Base-by-base conservation (phyloP, 2,797 vertebrate species). In the Bradypodion pumilum region DNA sequence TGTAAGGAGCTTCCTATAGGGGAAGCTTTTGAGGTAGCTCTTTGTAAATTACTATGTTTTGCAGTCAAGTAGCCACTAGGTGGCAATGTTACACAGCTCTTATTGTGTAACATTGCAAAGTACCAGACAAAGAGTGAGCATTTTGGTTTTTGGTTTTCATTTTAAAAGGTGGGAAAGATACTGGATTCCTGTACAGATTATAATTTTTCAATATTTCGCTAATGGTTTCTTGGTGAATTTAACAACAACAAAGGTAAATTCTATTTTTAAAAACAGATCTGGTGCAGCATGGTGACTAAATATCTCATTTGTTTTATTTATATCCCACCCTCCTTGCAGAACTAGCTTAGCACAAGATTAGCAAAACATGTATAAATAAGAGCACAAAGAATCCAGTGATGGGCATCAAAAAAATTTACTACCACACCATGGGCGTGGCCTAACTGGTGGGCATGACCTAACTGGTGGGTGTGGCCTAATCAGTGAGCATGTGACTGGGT, bases 81-180 rank as follows among this genome's bases (percentile, higher is more conserved):
- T 93, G 94, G 92, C 93, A 93, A 88, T 94, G 80, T 92, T 93
- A 88, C 80, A 92, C 91, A 92, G 90, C 89, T 91, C 78, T 91
- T 91, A 40, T 78, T 85, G 44, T 85, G 87, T 85, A 74, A 88
- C 79, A 84, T 84, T 82, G 79, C 87, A 86, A 89, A 89, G 84
- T 88, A 62, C 78, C 63, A 27, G 52, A 25, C 19, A 5, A 49
- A 40, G 37, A 16, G 29, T 68, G 9, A 83, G 85, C 75, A 88
- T 85, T 74, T 86, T 19, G 59, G 15, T 37, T 27, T 69, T 89
- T 90, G 85, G 90, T 91, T 92, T 83, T 83, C 89, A 75, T 92
- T 92, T 93, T 92, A 89, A 91, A 91, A 94, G 89, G 92, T 87
- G 90, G 90, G 85, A 91, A 91, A 86, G 82, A 91, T 90, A 92